phyloP scores from a whole-genome alignment of 2,888 invertebrate species.

The Clanis bilineata region DNA sequence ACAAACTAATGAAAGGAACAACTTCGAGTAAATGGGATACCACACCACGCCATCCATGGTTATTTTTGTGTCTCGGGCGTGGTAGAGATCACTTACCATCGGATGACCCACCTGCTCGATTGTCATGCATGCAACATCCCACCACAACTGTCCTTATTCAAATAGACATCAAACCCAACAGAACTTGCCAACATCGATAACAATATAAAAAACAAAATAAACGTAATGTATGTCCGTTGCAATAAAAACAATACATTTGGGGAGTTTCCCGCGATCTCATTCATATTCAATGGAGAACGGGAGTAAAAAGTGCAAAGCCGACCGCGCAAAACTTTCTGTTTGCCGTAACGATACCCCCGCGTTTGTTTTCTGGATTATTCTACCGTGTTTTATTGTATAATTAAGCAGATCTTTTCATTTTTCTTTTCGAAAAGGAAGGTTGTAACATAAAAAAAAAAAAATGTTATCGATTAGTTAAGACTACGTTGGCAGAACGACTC shows the following conservation, averaged over 20 bases:
- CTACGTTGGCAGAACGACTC: too few species aligned
- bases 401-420: neutral
- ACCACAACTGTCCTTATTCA: neutral
- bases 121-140: too few species aligned
- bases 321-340: constrained; percentile 13
- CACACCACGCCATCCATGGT: too few species aligned
- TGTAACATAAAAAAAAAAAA: too few species aligned
- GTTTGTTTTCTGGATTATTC: constrained; percentile 2
- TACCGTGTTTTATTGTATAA: neutral
- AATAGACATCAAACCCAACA: neutral
- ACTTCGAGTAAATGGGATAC: too few species aligned
- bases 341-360: constrained; percentile 3
- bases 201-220: constrained; percentile 9
- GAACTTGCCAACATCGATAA: neutral
- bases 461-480: too few species aligned
- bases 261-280: constrained; percentile 15
- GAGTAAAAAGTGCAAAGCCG: constrained; percentile 15
- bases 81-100: too few species aligned
- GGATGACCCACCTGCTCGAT: too few species aligned
- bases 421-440: neutral
- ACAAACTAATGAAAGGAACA: too few species aligned
- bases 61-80: too few species aligned
- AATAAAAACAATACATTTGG: constrained; percentile 18
- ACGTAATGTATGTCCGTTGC: constrained; percentile 13
- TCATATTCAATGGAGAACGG: constrained; percentile 17